Evolutionary conservation across 2,888 invertebrate genomes (phyloP).

Genomic region (Erebia palarica): DNA sequence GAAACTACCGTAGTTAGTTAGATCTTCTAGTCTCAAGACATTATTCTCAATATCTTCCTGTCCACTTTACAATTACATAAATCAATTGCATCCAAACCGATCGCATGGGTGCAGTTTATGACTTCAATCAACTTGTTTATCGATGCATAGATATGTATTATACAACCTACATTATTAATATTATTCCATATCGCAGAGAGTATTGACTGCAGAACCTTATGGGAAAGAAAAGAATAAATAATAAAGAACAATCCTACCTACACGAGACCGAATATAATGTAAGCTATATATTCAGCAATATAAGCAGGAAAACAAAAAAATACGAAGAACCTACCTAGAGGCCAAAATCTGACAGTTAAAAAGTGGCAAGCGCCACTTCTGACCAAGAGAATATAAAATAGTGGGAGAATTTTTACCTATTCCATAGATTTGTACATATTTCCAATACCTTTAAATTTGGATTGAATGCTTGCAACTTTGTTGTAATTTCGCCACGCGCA

Average conservation of each 20-base stretch:
- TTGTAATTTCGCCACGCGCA: constrained; percentile 3
- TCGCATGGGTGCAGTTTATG: constrained; percentile 10
- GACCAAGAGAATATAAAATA: no score
- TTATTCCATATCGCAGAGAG: neutral
- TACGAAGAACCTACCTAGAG: no score
- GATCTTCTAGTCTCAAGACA: constrained; percentile 7
- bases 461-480: neutral
- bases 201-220: neutral
- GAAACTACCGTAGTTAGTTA: neutral
- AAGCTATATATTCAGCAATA: no score
- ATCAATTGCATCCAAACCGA: constrained; percentile 9
- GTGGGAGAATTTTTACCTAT: no score
- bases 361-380: no score
- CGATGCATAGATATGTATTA: neutral
- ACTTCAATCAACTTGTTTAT: constrained; percentile 16
- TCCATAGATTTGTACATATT: neutral
- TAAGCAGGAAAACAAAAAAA: no score
- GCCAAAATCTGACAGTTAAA: no score
- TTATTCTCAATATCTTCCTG: constrained; percentile 9
- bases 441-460: constrained; percentile 1
- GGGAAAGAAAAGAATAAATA: no score
- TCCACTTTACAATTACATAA: constrained; percentile 12
- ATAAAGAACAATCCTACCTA: no score
- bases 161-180: neutral
- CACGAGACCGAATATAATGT: no score